Evolutionary conservation across 92 coral and sea anemone genomes (phyloP).

Genomic region (Palythoa grandiflora): DNA sequence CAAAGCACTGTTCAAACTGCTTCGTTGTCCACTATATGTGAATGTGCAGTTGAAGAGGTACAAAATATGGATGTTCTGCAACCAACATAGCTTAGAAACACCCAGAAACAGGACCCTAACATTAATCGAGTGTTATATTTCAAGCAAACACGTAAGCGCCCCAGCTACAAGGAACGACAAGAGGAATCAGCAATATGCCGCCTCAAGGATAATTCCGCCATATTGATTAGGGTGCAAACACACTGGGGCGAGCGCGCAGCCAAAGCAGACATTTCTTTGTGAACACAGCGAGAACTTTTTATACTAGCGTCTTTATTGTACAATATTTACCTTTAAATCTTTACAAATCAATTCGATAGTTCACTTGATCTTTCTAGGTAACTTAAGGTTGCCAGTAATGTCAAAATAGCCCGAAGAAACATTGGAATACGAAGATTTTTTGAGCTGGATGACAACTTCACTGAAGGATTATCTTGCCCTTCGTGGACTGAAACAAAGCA

Average conservation of each 20-base stretch:
- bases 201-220: conserved; percentile 7
- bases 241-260: conserved; percentile 31
- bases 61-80: conserved; percentile 18
- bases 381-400: conserved; percentile 11
- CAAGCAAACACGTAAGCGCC: conserved; percentile 39
- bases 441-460: conserved; percentile 34
- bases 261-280: conserved; percentile 30
- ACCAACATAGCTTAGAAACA: conserved; percentile 17
- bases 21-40: conserved; percentile 12
- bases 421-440: conserved; percentile 45
- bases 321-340: conserved; percentile 33
- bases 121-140: conserved; percentile 49
- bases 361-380: conserved; percentile 17
- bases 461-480: conserved; percentile 38
- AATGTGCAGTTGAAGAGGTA: conserved; percentile 4
- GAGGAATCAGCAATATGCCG: conserved; percentile 28
- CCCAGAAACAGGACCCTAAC: conserved; percentile 50
- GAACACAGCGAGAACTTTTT: conserved; percentile 39
- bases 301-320: conserved; percentile 36
- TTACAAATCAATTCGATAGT: conserved; percentile 21
- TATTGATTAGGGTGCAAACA: conserved; percentile 18
- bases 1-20: conserved; percentile 9
- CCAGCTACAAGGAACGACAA: conserved; percentile 35
- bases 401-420: conserved; percentile 44
- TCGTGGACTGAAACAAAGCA: conserved; percentile 43